These are phyloP conservation scores for Kradibia gibbosae DNA, from an alignment of 1,140 invertebrate genomes.

Conservation along the genomic window DNA sequence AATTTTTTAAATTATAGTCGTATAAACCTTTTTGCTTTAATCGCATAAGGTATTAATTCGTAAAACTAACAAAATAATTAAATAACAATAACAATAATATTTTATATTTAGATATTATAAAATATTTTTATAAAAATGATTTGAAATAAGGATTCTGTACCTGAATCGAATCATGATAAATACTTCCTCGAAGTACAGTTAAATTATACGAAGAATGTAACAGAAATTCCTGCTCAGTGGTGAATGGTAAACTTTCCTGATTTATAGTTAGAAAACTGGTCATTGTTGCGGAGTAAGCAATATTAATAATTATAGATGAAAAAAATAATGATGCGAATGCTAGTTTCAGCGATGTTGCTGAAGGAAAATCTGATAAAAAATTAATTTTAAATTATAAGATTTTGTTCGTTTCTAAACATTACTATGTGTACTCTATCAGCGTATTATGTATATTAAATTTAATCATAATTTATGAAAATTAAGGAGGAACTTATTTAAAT, in stretches of 20 bases:
- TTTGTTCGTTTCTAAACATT: too few relatives aligned
- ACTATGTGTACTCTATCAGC: too few relatives aligned
- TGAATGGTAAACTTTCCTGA: constrained; percentile 28
- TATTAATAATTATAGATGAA: constrained; percentile 22
- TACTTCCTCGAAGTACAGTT: constrained; percentile 8
- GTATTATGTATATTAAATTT: too few relatives aligned
- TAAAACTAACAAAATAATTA: too few relatives aligned
- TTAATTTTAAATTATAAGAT: not conserved
- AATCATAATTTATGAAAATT: too few relatives aligned
- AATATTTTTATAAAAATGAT: not conserved
- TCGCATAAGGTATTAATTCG: too few relatives aligned
- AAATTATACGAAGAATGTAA: constrained; percentile 27
- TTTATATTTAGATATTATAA: not conserved
- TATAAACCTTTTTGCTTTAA: too few relatives aligned
- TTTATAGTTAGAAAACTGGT: constrained; percentile 33
- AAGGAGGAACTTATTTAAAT: too few relatives aligned
- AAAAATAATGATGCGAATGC: constrained; percentile 32
- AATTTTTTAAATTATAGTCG: too few relatives aligned
- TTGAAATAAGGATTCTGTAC: constrained; percentile 9
- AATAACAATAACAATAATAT: too few relatives aligned
- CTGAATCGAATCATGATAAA: constrained; percentile 35
- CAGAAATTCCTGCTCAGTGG: constrained; percentile 31
- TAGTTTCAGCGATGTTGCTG: constrained; percentile 22
- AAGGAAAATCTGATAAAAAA: constrained; percentile 35
- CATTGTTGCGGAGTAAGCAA: constrained; percentile 35